Conservation (phyloP, 2,888 invertebrate species). For the Ctena decussata region DNA sequence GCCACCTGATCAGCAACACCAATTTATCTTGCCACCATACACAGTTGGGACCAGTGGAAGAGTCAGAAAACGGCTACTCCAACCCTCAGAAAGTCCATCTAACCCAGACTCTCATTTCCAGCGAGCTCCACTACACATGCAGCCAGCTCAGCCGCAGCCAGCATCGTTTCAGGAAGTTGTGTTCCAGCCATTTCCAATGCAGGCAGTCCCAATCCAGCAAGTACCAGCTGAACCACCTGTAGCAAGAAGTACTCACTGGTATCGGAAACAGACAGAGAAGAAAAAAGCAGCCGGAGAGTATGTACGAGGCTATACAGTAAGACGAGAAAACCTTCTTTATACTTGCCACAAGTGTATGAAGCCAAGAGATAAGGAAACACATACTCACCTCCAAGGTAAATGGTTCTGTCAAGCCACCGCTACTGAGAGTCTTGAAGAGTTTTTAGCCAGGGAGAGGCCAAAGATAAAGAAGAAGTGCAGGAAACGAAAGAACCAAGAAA, state of each 20-base stretch:
- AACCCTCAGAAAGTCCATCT: neutral
- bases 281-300: conserved; percentile 18
- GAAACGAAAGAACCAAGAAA: neutral
- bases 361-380: neutral
- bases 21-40: conserved; percentile 7
- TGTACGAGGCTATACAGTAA: neutral
- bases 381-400: conserved; percentile 19
- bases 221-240: neutral
- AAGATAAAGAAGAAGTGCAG: neutral
- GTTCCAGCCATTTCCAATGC: neutral
- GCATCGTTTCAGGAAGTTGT: neutral
- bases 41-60: neutral
- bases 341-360: conserved; percentile 27
- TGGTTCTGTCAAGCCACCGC: conserved; percentile 22
- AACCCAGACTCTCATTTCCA: neutral
- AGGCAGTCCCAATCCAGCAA: neutral
- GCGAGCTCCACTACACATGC: neutral
- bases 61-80: neutral
- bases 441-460: neutral
- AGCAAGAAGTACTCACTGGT: conserved; percentile 25
- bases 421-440: neutral
- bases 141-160: neutral
- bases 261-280: conserved; percentile 3
- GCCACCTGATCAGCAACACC: conserved; percentile 19
- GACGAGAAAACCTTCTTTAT: neutral